Percentiles rank a stretch among this genome's conserved stretches.
These are phyloP conservation scores for Leptonema lineaticorne DNA, from an alignment of 1,140 invertebrate genomes.

Conservation along the genomic window DNA sequence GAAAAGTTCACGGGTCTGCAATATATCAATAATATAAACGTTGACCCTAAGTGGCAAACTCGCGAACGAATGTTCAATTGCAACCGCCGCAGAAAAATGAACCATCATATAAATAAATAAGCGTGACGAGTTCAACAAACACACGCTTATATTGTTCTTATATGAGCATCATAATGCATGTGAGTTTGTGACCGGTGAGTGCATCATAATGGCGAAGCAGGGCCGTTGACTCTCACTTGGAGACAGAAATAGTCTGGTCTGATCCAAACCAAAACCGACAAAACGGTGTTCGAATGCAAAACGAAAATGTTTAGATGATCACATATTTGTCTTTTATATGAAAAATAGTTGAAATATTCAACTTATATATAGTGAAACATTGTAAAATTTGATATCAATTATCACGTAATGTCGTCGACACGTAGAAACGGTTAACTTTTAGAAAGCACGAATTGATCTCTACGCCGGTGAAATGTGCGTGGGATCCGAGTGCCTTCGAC, in stretches of 20 bases:
- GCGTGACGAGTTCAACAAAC: background rate
- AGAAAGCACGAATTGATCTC: background rate
- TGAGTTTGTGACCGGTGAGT: background rate
- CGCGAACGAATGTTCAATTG: background rate
- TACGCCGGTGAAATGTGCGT: constrained; percentile 15
- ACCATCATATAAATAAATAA: background rate
- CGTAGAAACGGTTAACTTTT: too few species aligned
- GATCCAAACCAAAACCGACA: background rate
- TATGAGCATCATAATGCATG: too few species aligned
- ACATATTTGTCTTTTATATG: background rate
- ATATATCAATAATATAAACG: background rate
- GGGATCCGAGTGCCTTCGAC: background rate
- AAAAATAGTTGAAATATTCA: background rate
- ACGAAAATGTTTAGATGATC: constrained; percentile 1
- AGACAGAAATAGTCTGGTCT: constrained; percentile 8
- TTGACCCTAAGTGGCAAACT: background rate
- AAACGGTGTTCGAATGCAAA: background rate
- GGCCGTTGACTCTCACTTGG: constrained; percentile 12
- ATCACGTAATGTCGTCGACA: background rate
- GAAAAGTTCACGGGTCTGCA: background rate
- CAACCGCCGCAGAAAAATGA: background rate
- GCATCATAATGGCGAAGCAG: background rate
- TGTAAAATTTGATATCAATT: background rate
- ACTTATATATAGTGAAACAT: background rate
- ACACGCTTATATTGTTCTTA: too few species aligned